Evolutionary conservation across 2,888 invertebrate genomes (phyloP).

Genomic region (Limnephilus rhombicus): DNA sequence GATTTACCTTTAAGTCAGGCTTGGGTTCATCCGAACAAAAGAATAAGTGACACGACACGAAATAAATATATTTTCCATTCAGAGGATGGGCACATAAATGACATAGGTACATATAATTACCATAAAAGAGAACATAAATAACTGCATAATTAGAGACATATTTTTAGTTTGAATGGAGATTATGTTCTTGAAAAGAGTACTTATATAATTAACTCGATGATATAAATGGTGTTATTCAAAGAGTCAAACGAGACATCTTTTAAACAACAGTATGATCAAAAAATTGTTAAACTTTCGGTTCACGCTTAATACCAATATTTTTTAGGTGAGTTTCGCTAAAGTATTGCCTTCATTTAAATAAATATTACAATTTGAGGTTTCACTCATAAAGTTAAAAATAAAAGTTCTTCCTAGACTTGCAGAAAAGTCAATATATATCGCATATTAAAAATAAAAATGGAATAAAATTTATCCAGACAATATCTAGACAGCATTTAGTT

Average conservation of each 20-base stretch:
- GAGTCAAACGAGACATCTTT: background rate
- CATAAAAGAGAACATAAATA: background rate
- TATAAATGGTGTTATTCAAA: background rate
- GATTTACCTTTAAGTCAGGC: slow-evolving; percentile 4
- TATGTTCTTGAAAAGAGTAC: background rate
- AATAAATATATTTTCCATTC: slow-evolving; percentile 8
- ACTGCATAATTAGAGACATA: background rate
- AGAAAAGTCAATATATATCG: too few relatives aligned
- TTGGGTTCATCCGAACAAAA: slow-evolving; percentile 15
- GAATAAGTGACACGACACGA: slow-evolving; percentile 23
- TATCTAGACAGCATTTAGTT: too few relatives aligned
- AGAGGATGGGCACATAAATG: background rate
- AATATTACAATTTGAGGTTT: too few relatives aligned
- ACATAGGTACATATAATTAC: background rate
- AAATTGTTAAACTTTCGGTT: too few relatives aligned
- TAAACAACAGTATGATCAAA: background rate
- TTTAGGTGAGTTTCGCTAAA: too few relatives aligned
- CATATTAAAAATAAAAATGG: too few relatives aligned
- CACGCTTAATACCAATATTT: too few relatives aligned
- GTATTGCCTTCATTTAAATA: too few relatives aligned
- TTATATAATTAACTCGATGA: background rate
- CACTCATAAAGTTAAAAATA: too few relatives aligned
- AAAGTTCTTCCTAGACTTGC: too few relatives aligned
- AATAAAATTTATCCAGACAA: too few relatives aligned
- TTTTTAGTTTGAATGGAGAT: background rate